Percentiles rank a stretch among this genome's conserved stretches.
Evolutionary conservation across 2,113 vertebrate species (phyloP).

Genomic region (Hippolais icterina): DNA sequence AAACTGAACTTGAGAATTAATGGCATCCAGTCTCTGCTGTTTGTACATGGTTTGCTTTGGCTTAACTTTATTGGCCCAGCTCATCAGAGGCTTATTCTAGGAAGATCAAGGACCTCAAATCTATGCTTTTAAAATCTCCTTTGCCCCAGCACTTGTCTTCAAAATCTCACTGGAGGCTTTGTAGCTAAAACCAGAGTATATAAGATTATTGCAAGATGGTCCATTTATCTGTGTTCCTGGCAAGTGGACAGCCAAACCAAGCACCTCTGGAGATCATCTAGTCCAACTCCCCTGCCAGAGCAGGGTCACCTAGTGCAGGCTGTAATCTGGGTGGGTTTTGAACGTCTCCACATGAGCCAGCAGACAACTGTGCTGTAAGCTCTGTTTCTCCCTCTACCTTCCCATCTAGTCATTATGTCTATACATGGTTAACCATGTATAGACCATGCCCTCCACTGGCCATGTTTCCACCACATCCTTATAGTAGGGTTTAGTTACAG

Average conservation of each 20-base stretch:
- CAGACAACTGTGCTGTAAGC: neutral
- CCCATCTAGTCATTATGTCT: neutral
- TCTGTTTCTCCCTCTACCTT: neutral
- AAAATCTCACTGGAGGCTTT: slow-evolving; percentile 4
- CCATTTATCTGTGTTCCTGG: neutral
- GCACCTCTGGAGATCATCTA: neutral
- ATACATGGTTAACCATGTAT: neutral
- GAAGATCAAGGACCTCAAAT: slow-evolving; percentile 41
- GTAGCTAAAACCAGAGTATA: neutral
- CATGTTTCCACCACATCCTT: neutral
- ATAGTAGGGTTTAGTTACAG: neutral
- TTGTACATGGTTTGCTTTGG: neutral
- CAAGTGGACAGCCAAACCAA: neutral
- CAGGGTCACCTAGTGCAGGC: neutral
- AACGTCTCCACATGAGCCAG: fast-evolving
- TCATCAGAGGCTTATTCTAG: slow-evolving; percentile 36
- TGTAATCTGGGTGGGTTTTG: neutral
- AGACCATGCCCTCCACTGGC: neutral
- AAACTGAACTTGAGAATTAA: neutral
- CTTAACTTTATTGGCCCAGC: slow-evolving; percentile 15
- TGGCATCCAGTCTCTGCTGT: neutral
- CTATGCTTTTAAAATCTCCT: slow-evolving; percentile 42
- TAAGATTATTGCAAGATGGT: neutral
- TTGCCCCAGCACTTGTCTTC: slow-evolving; percentile 7
- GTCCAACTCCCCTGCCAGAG: neutral